Conservation (phyloP, 2,888 invertebrate species). For the Diogma glabrata region DNA sequence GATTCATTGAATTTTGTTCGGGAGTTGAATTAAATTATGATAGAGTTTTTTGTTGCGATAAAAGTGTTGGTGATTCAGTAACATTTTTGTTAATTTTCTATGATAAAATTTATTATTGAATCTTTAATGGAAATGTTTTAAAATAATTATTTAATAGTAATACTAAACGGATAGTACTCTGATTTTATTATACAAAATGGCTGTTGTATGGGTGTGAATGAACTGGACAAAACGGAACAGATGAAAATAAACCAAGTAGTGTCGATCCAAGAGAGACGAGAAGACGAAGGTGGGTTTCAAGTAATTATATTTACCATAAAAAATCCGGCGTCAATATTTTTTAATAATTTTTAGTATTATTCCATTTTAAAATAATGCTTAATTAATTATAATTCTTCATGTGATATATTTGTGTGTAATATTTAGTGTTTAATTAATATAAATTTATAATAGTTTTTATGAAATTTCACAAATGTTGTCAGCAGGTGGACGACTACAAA, state of each 20-base stretch:
- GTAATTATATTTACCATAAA: slow-evolving; percentile 2
- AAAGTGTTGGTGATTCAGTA: no score
- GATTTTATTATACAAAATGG: slow-evolving; percentile 9
- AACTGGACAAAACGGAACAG: slow-evolving; percentile 10
- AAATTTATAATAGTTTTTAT: neutral
- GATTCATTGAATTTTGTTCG: no score
- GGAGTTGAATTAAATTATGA: no score
- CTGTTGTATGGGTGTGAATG: slow-evolving; percentile 10
- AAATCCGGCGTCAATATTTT: slow-evolving; percentile 12
- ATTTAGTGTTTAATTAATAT: slow-evolving; percentile 12
- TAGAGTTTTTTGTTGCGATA: no score
- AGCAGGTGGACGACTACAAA: slow-evolving; percentile 19
- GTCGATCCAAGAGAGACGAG: slow-evolving; percentile 9
- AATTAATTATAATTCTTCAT: neutral
- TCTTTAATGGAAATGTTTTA: no score
- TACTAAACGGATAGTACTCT: slow-evolving; percentile 16
- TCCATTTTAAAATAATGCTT: neutral
- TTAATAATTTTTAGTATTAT: neutral
- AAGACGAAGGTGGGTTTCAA: slow-evolving; percentile 9
- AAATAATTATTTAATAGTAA: no score
- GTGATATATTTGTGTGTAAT: neutral
- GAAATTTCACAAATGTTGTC: slow-evolving; percentile 17
- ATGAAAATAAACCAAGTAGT: slow-evolving; percentile 11
- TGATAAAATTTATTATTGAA: no score
- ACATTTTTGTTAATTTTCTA: no score